Evolutionary conservation across 2,113 vertebrate species (phyloP).

Genomic region (Oreochromis tanganicae): DNA sequence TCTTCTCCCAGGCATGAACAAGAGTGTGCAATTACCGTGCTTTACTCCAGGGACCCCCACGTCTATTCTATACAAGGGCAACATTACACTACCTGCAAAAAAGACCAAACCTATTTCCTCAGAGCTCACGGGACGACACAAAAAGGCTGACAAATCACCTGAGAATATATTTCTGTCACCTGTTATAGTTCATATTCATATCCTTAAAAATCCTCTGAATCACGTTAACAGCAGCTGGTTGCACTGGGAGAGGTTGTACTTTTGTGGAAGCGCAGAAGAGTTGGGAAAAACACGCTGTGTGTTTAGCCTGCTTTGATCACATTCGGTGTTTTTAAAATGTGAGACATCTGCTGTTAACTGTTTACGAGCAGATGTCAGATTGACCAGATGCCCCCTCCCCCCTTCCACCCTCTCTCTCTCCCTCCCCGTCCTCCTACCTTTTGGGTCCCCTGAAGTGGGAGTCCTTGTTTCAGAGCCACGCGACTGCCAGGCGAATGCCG

Average conservation of each 20-base stretch:
- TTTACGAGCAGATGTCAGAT: constrained; percentile 77
- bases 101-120: constrained; percentile 14
- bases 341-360: constrained; percentile 72
- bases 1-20: constrained; percentile 73
- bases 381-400: constrained; percentile 70
- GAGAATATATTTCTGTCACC: neutral
- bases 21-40: constrained; percentile 62
- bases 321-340: constrained; percentile 48
- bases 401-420: neutral
- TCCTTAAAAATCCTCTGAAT: neutral
- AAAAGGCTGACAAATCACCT: constrained; percentile 5
- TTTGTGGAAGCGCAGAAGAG: neutral
- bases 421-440: constrained; percentile 8
- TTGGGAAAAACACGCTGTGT: fast-evolving
- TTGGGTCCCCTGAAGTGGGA: constrained; percentile 24
- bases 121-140: neutral
- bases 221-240: neutral
- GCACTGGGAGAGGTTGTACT: neutral
- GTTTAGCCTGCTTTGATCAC: constrained; percentile 19
- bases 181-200: neutral
- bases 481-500: constrained; percentile 77
- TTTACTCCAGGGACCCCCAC: constrained; percentile 67
- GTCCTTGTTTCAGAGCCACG: constrained; percentile 76
- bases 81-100: constrained; percentile 51
- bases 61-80: constrained; percentile 34